phyloP scores from a whole-genome alignment of 2,888 invertebrate species.

The Synergus japonicus region DNA sequence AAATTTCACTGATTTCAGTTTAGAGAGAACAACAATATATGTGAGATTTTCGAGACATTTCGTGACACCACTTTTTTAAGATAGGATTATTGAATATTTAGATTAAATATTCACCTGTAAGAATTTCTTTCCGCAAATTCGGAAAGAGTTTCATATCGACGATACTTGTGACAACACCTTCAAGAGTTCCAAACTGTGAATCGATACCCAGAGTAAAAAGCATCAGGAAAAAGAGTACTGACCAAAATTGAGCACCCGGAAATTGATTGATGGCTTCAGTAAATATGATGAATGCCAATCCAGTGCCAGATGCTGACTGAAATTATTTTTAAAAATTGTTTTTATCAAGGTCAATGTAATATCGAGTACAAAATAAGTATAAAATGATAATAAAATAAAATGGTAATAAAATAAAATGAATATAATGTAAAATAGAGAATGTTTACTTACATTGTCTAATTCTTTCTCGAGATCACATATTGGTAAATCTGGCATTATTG shows the following conservation, averaged over 20 bases:
- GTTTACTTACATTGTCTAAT: conserved; percentile 88
- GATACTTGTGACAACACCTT: conserved; percentile 96
- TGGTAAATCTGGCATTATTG: conserved; percentile 84
- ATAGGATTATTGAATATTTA: not conserved
- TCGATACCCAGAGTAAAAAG: conserved; percentile 97
- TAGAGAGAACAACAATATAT: too few species aligned
- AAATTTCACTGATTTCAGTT: too few species aligned
- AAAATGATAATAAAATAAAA: conserved; percentile 3
- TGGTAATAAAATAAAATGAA: conserved; percentile 2
- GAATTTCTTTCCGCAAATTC: conserved; percentile 91
- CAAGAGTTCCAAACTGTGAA: conserved; percentile 96
- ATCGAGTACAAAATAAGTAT: not conserved
- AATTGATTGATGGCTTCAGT: conserved; percentile 99
- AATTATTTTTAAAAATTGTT: conserved; percentile 56
- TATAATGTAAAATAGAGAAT: not conserved
- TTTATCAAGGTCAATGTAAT: not conserved
- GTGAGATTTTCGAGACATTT: too few species aligned
- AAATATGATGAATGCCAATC: conserved; percentile 97
- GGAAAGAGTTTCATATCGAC: conserved; percentile 97
- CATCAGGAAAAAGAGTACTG: conserved; percentile 97
- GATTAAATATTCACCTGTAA: conserved; percentile 82
- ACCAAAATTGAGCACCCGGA: conserved; percentile 97
- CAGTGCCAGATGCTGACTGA: conserved; percentile 97
- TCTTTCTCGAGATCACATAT: conserved; percentile 91
- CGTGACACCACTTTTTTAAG: too few species aligned